Base-by-base conservation (phyloP, 2,888 invertebrate genomes). In the Dryomyza anilis region DNA sequence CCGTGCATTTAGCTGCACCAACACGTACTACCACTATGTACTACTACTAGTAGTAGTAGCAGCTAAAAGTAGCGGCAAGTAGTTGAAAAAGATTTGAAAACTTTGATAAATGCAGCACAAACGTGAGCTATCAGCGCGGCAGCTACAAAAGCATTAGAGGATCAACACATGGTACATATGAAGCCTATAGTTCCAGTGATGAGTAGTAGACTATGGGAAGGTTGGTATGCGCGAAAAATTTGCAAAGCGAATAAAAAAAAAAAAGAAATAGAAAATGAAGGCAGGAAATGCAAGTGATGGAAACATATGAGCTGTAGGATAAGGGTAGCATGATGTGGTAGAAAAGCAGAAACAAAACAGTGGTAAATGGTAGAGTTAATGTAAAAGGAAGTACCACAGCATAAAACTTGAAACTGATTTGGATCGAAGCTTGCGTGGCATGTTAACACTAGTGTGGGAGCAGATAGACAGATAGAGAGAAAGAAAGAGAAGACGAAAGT, bases 361-460 rank as follows among this genome's bases (percentile, higher is more conserved):
- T n/a, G n/a, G n/a, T n/a, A n/a, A n/a, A n/a, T n/a, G n/a, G n/a
- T n/a, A 27, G 8, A 50, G 45, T 36, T 29, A 23, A 14, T 39
- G 30, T 10, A 21, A 33, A 48, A 59, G 59, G 59, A 59, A 59
- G 48, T 48, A 48, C 27, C 23, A n/a, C 33, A 59, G 43, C 29
- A n/a, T 29, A 53, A 53, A 61, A 52, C 14, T 27, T 16, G 16
- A 16, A 58, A 61, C 53, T 61, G 66, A 64, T 66, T 64, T 45
- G 63, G 57, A 66, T 66, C 66, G 57, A 66, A 66, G 63, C 50
- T 64, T 60, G 66, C 60, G 63, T 64, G 56, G 60, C 60, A 48
- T 43, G 60, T 66, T 66, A 64, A 66, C 66, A 66, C 66, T 58
- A n/a, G n/a, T n/a, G n/a, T n/a, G n/a, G n/a, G n/a, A n/a, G n/a